Base-by-base conservation (phyloP, 2,797 vertebrate species). In the Neoniphon sammara region DNA sequence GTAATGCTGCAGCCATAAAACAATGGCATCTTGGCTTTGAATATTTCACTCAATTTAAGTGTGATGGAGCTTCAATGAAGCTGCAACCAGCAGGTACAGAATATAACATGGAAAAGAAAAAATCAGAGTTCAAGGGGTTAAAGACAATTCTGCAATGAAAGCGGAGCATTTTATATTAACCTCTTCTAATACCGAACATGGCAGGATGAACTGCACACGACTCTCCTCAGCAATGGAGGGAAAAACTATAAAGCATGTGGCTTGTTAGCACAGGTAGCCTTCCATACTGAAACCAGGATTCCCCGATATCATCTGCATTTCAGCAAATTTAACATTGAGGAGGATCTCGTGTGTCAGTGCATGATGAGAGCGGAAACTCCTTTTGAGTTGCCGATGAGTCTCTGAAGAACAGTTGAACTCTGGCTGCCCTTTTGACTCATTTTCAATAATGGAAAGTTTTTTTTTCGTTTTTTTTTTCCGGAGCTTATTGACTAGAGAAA, bases 341-440 rank as follows among this genome's bases (percentile, higher is more conserved):
- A 83, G 77, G 57, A 80, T 83, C 57, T 58, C 54, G 81, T 87
- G 82, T 85, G 86, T 90, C 86, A 90, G 0, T 39, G 63, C 27
- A 20, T 60, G 61, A 77, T 72, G 80, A 83, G 72, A 78, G 58
- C 85, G 86, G 86, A 87, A 89, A 83, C 70, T 70, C 69, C 81
- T 47, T 83, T 58, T 66, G 75, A 75, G 72, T 61, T 66, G 75
- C 70, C 58, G 64, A 57, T 7, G 62, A 46, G 46, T 61, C 66
- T 70, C 49, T 53, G 66, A 62, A 59, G 59, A 74, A 58, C 53
- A 65, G 58, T 39, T 77, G 60, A 82, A 95, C 93, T 88, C 93
- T 88, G 93, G 20, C 71, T 66, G 30, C 69, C 67, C 36, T 54
- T 81, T 60, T 78, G 65, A 54, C 59, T 21, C 15, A 17, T 14